Conservation (phyloP, 2,888 invertebrate species). For the Rotaria macrura region DNA sequence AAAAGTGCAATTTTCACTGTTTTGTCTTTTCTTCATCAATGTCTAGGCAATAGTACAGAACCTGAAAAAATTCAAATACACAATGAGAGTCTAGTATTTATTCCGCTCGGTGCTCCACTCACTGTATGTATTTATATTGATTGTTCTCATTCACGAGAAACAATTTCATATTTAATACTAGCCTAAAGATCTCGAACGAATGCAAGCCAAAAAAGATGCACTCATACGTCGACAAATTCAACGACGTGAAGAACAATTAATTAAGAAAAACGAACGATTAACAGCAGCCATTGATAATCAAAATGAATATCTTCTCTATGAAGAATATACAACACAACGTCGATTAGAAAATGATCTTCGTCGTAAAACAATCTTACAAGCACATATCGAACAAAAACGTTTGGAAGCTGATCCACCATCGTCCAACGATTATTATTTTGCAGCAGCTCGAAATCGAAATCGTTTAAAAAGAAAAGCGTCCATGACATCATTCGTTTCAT, state of each 20-base stretch:
- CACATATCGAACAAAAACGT: conserved; percentile 12
- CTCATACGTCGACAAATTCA: conserved; percentile 9
- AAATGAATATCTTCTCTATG: background rate
- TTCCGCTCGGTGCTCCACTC: background rate
- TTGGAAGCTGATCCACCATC: background rate
- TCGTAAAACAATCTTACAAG: background rate
- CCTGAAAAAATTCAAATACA: too few relatives aligned
- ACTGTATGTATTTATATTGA: background rate
- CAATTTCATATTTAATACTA: background rate
- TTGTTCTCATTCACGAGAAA: too few relatives aligned
- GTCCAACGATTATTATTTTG: background rate
- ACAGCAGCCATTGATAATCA: background rate
- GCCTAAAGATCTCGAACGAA: background rate
- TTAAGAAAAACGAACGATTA: background rate
- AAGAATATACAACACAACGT: background rate
- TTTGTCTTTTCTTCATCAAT: too few relatives aligned
- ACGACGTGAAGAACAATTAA: background rate
- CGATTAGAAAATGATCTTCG: background rate
- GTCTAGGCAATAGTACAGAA: too few relatives aligned
- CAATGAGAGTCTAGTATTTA: too few relatives aligned
- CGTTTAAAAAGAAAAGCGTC: background rate
- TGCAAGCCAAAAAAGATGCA: background rate
- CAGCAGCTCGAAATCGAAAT: background rate
- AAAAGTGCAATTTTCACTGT: too few relatives aligned
- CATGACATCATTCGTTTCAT: background rate